phyloP scores from a whole-genome alignment of 30 jellyfish, hydroid and myxozoan species.

The Aurelia aurita region DNA sequence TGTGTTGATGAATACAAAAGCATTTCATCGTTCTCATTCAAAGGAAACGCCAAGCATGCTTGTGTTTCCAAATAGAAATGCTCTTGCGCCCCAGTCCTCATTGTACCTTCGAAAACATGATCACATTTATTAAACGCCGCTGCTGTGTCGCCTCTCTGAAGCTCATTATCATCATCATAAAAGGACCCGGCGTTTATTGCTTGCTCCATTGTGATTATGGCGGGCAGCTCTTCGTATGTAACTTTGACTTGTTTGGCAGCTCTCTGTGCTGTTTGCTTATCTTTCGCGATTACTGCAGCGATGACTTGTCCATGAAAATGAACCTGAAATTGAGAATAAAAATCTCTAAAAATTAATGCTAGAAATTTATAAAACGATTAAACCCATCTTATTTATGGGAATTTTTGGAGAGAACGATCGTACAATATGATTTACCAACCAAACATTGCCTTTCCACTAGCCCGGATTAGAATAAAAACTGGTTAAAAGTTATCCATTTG shows the following conservation, averaged over 20 bases:
- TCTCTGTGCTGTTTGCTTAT: slow-evolving; percentile 15
- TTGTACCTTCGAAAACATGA: slow-evolving; percentile 19
- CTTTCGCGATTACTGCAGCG: slow-evolving; percentile 32
- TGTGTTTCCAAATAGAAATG: slow-evolving; percentile 48
- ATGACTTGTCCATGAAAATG: slow-evolving; percentile 28
- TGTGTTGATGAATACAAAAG: slow-evolving; percentile 35
- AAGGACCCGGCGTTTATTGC: slow-evolving; percentile 25
- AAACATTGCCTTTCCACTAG: no score
- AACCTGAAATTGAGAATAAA: no score
- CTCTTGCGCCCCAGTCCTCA: slow-evolving; percentile 56
- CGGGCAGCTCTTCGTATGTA: slow-evolving; percentile 41
- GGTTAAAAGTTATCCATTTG: no score
- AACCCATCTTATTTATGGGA: no score
- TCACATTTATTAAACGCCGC: slow-evolving; percentile 35
- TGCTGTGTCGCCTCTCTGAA: slow-evolving; percentile 7
- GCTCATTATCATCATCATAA: not conserved
- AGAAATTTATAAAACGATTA: no score
- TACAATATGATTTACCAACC: no score
- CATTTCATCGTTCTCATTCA: slow-evolving; percentile 36
- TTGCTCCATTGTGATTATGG: slow-evolving; percentile 35
- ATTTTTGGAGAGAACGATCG: no score
- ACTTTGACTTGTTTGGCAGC: slow-evolving; percentile 48
- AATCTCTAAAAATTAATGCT: no score
- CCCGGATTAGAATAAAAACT: no score
- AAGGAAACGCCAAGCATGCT: slow-evolving; percentile 20